Evolutionary conservation across 2,113 vertebrate species (phyloP), one percentile per base, ranked within the genome.

Genomic region (Lophotis ruficrista): DNA sequence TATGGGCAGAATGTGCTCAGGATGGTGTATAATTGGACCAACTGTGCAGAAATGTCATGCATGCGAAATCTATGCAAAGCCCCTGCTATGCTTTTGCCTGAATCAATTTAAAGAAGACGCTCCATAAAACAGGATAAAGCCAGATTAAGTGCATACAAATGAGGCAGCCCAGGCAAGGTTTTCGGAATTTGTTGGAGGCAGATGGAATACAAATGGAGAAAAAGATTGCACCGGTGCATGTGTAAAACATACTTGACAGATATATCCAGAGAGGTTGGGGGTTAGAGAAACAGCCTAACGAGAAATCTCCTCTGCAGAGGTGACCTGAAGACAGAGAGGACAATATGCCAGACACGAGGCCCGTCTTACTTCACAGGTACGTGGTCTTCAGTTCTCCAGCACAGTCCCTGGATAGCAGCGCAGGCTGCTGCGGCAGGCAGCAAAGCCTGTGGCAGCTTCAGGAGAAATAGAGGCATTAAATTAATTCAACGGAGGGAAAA

Each of bases 31-130:
- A 97, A 97, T 97, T 96, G 96, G 92, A 92, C 93, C 97, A 96
- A 97, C 97, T 96, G 95, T 96, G 97, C 97, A 97, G 96, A 97
- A 97, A 97, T 97, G 96, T 97, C 97, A 97, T 96, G 96, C 97
- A 91, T 97, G 96, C 92, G 1, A 97, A 97, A 97, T 97, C 96
- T 97, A 96, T 97, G 97, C 97, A 97, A 97, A 97, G 89, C 96
- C 65, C 71, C 85, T 90, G 94, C 95, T 94, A 93, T 84, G 94
- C 95, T 95, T 92, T 81, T 58, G 96, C 96, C 97, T 95, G 96
- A 97, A 97, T 97, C 96, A 95, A 97, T 97, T 97, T 96, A 83
- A 97, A 94, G 95, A 95, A 97, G 93, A 97, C 15, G 89, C 95
- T 96, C 96, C 94, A 97, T 97, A 97, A 97, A 97, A 96, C 96